Evolutionary conservation across 2,888 invertebrate genomes (phyloP).

Genomic region (Dasypolia templi): DNA sequence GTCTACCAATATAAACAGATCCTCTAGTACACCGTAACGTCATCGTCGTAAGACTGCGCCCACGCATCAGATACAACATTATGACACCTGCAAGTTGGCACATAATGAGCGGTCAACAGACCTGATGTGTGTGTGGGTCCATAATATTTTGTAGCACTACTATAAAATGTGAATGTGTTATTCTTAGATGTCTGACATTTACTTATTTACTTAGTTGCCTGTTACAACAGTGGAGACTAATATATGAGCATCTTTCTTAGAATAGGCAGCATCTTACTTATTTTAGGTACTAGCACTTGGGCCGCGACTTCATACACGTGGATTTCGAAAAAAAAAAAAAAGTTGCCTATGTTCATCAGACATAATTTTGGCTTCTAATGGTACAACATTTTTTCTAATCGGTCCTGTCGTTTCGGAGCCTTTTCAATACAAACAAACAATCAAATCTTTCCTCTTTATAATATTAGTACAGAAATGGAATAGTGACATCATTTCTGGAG

Average conservation of each 20-base stretch:
- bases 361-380: too few species aligned
- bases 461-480: too few species aligned
- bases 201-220: constrained; percentile 1
- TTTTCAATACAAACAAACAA: too few species aligned
- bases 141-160: constrained; percentile 38
- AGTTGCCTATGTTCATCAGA: too few species aligned
- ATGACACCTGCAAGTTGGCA: constrained; percentile 39
- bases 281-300: too few species aligned
- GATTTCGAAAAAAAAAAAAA: too few species aligned
- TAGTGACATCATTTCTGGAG: neutral
- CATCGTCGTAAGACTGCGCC: constrained; percentile 24
- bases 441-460: too few species aligned
- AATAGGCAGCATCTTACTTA: neutral
- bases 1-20: neutral
- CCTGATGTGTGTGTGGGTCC: neutral
- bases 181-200: constrained; percentile 12
- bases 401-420: too few species aligned
- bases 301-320: too few species aligned
- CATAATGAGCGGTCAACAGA: constrained; percentile 20
- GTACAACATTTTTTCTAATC: too few species aligned
- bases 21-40: neutral
- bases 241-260: neutral
- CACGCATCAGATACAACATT: constrained; percentile 36
- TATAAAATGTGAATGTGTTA: constrained; percentile 40
- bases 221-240: neutral